These are phyloP conservation scores for Dastarcus helophoroides DNA, from an alignment of 2,888 invertebrate genomes.

Conservation along the genomic window DNA sequence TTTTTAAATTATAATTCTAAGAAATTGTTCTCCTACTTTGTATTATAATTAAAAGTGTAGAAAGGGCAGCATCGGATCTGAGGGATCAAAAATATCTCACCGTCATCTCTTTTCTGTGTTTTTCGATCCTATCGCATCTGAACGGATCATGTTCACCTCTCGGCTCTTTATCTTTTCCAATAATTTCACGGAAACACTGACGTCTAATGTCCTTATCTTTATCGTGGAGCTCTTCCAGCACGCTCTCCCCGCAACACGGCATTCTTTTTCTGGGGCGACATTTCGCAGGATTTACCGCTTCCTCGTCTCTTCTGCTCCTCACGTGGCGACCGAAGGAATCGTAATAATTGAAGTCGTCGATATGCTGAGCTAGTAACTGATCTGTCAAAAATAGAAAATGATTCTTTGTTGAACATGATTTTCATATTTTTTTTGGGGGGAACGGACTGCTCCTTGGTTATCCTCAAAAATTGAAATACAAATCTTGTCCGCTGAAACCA, in stretches of 20 bases:
- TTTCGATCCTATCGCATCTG: conserved; percentile 30
- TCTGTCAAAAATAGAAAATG: too few species aligned
- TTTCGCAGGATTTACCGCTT: conserved; percentile 24
- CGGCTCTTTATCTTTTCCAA: conserved; percentile 20
- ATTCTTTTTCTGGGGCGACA: conserved; percentile 22
- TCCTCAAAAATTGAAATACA: too few species aligned
- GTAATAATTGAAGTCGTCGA: conserved; percentile 22
- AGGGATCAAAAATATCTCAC: too few species aligned
- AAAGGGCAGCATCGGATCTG: too few species aligned
- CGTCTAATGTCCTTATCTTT: conserved; percentile 24
- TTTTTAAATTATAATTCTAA: too few species aligned
- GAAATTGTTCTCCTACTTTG: too few species aligned
- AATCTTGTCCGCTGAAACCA: too few species aligned
- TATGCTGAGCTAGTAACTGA: conserved; percentile 25
- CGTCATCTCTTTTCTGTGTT: conserved; percentile 28
- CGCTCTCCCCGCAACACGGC: conserved; percentile 29
- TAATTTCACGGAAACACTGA: conserved; percentile 29
- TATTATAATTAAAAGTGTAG: too few species aligned
- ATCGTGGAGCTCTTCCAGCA: conserved; percentile 23
- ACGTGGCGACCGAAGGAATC: conserved; percentile 10
- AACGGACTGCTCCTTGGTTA: too few species aligned
- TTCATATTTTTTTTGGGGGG: too few species aligned
- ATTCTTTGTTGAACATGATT: too few species aligned
- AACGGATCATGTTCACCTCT: conserved; percentile 26
- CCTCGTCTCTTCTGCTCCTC: conserved; percentile 26